These are phyloP conservation scores for Carcinoscorpius rotundicauda DNA, from an alignment of 1,140 invertebrate species.

Conservation along the genomic window DNA sequence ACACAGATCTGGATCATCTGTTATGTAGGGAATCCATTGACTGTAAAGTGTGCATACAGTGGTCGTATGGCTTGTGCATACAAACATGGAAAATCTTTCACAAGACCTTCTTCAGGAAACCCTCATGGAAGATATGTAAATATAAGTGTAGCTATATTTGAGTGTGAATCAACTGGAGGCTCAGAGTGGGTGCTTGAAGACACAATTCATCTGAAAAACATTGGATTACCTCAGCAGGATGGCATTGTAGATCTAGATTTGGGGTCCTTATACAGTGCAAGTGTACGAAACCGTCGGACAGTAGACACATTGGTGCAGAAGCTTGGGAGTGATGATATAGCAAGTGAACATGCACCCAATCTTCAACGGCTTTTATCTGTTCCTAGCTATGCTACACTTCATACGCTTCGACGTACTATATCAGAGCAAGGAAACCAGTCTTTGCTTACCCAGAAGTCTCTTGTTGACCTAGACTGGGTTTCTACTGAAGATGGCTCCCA, in stretches of 20 bases:
- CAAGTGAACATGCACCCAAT: constrained; percentile 12
- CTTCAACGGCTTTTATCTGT: constrained; percentile 54
- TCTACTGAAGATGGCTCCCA: constrained; percentile 98
- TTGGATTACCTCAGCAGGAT: constrained; percentile 65
- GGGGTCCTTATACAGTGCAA: constrained; percentile 66
- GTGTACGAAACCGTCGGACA: constrained; percentile 46
- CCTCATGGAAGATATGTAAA: constrained; percentile 73
- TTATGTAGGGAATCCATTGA: constrained; percentile 47
- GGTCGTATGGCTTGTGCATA: constrained; percentile 94
- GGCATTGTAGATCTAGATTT: constrained; percentile 54
- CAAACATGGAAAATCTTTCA: constrained; percentile 44
- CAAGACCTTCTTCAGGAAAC: constrained; percentile 49
- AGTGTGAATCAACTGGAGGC: constrained; percentile 95
- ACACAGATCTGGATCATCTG: background rate
- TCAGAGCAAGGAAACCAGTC: constrained; percentile 83
- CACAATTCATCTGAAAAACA: constrained; percentile 78
- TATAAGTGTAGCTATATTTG: constrained; percentile 90
- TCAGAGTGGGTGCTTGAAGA: constrained; percentile 99
- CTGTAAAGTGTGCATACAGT: constrained; percentile 93
- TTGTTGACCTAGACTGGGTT: constrained; percentile 94
- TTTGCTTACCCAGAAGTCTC: constrained; percentile 52
- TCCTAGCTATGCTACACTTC: constrained; percentile 81
- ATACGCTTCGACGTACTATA: constrained; percentile 73
- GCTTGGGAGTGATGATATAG: constrained; percentile 14
- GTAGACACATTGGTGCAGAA: constrained; percentile 17